Evolutionary conservation across 2,888 invertebrate species (phyloP).

Genomic region (Julus scandinavius): DNA sequence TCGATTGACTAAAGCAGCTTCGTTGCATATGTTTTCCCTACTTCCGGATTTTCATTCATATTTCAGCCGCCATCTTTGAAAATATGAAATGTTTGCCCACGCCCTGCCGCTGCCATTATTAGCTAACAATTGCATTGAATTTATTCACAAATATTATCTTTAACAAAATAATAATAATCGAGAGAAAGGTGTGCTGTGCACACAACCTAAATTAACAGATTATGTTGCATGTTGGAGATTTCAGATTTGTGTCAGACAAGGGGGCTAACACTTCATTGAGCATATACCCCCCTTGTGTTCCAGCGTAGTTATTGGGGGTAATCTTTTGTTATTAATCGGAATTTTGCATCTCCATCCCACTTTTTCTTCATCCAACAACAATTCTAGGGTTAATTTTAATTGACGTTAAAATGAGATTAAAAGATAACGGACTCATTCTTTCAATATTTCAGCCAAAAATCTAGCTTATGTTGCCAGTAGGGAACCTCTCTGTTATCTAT

Average conservation of each 20-base stretch:
- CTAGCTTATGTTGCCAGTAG: constrained; percentile 32
- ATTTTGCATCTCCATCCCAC: constrained; percentile 11
- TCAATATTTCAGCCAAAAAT: constrained; percentile 17
- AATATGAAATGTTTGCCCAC: not conserved
- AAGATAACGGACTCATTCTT: constrained; percentile 39
- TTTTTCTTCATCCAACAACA: constrained; percentile 12
- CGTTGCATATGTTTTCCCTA: not conserved
- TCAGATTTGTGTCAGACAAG: constrained; percentile 29
- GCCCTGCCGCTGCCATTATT: constrained; percentile 24
- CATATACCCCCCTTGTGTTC: constrained; percentile 16
- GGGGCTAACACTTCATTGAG: constrained; percentile 5
- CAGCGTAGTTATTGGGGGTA: not conserved
- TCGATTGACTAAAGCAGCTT: not conserved
- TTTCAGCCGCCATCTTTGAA: not conserved
- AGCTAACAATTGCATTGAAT: not conserved
- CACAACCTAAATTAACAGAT: constrained; percentile 27
- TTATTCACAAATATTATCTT: constrained; percentile 7
- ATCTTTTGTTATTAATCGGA: constrained; percentile 20
- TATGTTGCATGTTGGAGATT: not conserved
- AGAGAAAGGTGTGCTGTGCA: not conserved
- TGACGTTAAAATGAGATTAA: constrained; percentile 10
- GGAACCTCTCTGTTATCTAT: constrained; percentile 31
- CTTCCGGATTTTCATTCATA: constrained; percentile 31
- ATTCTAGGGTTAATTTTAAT: constrained; percentile 31
- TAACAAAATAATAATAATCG: not conserved